These are phyloP conservation scores for Epicampocera succincta DNA, from an alignment of 2,888 invertebrate species.

Conservation along the genomic window DNA sequence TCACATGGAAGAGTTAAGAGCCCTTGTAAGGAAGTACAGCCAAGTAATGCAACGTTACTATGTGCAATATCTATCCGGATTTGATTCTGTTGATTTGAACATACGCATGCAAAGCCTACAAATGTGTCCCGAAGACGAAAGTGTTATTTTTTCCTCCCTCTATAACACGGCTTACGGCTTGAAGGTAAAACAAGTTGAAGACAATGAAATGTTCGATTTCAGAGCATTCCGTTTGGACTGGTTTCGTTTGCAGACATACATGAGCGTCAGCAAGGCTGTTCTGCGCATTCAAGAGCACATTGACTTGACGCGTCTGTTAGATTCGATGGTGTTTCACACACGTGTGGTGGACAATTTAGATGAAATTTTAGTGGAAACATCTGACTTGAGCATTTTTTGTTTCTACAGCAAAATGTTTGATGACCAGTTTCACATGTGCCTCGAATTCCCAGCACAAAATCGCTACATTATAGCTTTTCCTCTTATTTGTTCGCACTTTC, in stretches of 20 bases:
- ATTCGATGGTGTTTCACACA: slow-evolving; percentile 97
- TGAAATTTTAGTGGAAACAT: slow-evolving; percentile 97
- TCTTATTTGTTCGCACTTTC: slow-evolving; percentile 98
- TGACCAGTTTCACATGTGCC: slow-evolving; percentile 98
- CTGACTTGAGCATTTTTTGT: slow-evolving; percentile 98
- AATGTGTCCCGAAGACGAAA: slow-evolving; percentile 96
- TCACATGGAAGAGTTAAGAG: slow-evolving; percentile 98
- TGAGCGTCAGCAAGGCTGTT: slow-evolving; percentile 91
- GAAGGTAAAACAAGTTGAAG: slow-evolving; percentile 97
- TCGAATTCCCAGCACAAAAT: slow-evolving; percentile 99
- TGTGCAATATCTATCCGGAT: slow-evolving; percentile 97
- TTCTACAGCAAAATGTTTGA: slow-evolving; percentile 98
- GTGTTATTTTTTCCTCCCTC: slow-evolving; percentile 94
- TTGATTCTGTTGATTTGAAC: slow-evolving; percentile 96
- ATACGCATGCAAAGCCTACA: slow-evolving; percentile 91
- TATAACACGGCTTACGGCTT: slow-evolving; percentile 93
- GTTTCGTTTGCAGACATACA: slow-evolving; percentile 97
- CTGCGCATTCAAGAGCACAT: slow-evolving; percentile 91
- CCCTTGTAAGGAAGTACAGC: slow-evolving; percentile 96
- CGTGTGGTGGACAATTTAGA: slow-evolving; percentile 99
- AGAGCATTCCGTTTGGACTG: slow-evolving; percentile 97
- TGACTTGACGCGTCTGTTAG: slow-evolving; percentile 94
- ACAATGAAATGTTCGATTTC: slow-evolving; percentile 97
- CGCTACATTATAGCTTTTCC: slow-evolving; percentile 99
- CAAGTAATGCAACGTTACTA: slow-evolving; percentile 99